Conservation (phyloP, 1,140 invertebrate species). For the Cyclina sinensis region DNA sequence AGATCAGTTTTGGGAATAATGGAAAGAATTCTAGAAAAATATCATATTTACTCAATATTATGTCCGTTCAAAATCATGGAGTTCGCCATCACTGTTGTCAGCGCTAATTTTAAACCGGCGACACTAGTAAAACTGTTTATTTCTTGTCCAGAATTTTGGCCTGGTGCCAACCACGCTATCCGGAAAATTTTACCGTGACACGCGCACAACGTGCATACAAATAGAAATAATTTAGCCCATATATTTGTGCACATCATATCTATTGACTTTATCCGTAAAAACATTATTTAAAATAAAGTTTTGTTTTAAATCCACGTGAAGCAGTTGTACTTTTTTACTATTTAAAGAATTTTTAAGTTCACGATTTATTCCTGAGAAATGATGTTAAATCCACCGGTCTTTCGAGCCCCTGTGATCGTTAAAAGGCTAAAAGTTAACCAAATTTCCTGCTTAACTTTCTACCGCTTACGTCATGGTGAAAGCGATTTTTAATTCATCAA, state of each 20-base stretch:
- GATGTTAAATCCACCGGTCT: not conserved
- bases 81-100: slow-evolving; percentile 31
- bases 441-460: not conserved
- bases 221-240: not conserved
- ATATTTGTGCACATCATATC: not conserved
- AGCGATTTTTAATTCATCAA: not conserved
- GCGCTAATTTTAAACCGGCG: slow-evolving; percentile 49
- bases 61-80: slow-evolving; percentile 52
- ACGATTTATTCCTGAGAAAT: not conserved
- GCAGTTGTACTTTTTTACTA: too few species aligned
- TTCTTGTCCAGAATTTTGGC: not conserved
- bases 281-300: too few species aligned
- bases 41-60: slow-evolving; percentile 28
- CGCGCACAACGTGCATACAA: not conserved
- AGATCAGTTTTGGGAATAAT: too few species aligned
- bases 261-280: not conserved
- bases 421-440: not conserved
- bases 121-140: slow-evolving; percentile 55
- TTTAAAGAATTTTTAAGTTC: too few species aligned
- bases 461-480: not conserved
- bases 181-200: slow-evolving; percentile 22
- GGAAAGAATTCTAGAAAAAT: not conserved
- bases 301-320: too few species aligned
- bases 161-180: slow-evolving; percentile 56
- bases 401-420: not conserved